Percentiles rank a stretch among this genome's conserved stretches.
Evolutionary conservation across 2,113 vertebrate genomes (phyloP).

Genomic region (Burhinus oedicnemus): DNA sequence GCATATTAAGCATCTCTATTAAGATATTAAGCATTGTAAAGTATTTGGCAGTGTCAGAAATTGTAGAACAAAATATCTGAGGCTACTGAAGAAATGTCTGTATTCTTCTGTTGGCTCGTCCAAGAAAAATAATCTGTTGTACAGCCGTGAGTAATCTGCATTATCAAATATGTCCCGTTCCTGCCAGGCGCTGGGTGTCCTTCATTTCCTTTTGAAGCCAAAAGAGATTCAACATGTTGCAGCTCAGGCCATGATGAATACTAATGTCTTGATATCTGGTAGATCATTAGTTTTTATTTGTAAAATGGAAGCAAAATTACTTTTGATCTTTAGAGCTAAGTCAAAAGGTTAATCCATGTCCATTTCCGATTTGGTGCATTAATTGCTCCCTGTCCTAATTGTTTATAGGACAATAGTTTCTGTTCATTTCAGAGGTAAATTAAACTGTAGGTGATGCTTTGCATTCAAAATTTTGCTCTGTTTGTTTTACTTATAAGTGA

Average conservation of each 20-base stretch:
- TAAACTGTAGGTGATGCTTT: neutral
- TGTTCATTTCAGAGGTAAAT: slow-evolving; percentile 31
- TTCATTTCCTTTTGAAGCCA: slow-evolving; percentile 25
- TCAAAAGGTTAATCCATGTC: slow-evolving; percentile 41
- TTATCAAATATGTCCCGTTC: neutral
- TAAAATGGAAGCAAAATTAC: slow-evolving; percentile 39
- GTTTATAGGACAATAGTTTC: slow-evolving; percentile 16
- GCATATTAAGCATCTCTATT: neutral
- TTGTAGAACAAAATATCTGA: neutral
- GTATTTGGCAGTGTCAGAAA: neutral
- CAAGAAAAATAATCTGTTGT: neutral
- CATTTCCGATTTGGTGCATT: slow-evolving; percentile 30
- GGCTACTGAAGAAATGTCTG: neutral
- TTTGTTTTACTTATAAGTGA: neutral
- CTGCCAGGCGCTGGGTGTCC: neutral
- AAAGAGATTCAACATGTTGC: neutral
- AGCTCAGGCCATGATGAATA: neutral
- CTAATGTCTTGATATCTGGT: slow-evolving; percentile 20
- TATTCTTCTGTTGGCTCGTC: neutral
- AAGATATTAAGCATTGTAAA: neutral
- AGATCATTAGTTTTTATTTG: slow-evolving; percentile 43
- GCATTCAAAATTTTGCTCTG: slow-evolving; percentile 4
- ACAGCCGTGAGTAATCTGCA: neutral
- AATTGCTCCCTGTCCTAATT: slow-evolving; percentile 37
- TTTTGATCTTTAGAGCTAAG: slow-evolving; percentile 37